Conservation (phyloP, 2,113 vertebrate genomes). For the Petrocephalus microphthalmus region DNA sequence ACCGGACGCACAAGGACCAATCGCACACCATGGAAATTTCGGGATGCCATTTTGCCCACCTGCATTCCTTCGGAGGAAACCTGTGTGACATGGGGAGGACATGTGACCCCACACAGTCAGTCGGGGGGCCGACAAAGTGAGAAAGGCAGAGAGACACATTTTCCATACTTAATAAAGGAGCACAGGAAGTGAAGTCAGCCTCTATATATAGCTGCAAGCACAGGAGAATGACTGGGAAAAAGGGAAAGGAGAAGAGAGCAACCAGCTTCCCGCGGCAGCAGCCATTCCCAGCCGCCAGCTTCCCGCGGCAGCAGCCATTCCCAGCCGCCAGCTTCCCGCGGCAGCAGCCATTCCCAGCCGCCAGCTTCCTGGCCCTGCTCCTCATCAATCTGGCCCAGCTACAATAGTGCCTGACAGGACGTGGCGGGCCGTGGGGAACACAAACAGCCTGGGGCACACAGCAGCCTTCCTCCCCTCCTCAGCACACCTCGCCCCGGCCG, state of each 20-base stretch:
- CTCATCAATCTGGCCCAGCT: conserved; percentile 57
- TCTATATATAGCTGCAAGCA: background rate
- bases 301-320: conserved; percentile 32
- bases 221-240: background rate
- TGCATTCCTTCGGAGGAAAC: background rate
- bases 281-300: conserved; percentile 33
- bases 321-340: conserved; percentile 42
- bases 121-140: background rate
- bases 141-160: conserved; percentile 18
- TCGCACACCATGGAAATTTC: background rate
- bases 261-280: background rate
- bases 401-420: conserved; percentile 59
- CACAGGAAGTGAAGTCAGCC: background rate
- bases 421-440: conserved; percentile 46
- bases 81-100: background rate
- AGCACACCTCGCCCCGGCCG: background rate
- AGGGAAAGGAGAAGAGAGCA: background rate
- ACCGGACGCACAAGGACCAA: background rate
- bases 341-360: conserved; percentile 35
- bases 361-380: conserved; percentile 38
- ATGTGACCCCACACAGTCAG: background rate
- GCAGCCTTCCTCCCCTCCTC: conserved; percentile 33
- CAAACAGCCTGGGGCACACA: conserved; percentile 50
- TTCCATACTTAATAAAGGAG: background rate
- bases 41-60: background rate